Base-by-base conservation (phyloP, 2,888 invertebrate genomes). In the Oxystoma pomonae region DNA sequence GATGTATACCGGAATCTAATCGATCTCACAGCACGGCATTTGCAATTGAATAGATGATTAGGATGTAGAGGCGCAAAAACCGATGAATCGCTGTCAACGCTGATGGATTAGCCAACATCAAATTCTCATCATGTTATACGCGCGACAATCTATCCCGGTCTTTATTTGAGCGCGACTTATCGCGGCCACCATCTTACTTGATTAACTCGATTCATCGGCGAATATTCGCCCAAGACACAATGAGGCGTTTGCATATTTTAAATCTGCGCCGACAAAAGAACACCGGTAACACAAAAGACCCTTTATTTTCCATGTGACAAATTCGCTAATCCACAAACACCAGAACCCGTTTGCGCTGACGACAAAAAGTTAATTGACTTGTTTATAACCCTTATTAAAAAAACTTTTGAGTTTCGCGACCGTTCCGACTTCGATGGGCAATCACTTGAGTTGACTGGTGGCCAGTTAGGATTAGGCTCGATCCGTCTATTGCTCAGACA, bases 11-110 rank as follows among this genome's bases (percentile, higher is more conserved):
- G 76, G 75, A 77, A 72, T 72, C 75, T 71, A 76, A 77, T 79
- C 78, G 78, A 78, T 79, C 77, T 77, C 72, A 70, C 75, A 75
- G 74, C 75, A 71, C 68, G 71, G 73, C 77, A 78, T 79, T 79
- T 79, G 77, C 78, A 79, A 79, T 72, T 79, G 79, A 80, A 80
- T 79, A 74, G 75, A 74, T 79, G 78, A 79, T 78, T 78, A 79
- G 77, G 73, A 74, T 69, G 70, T 69, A 70, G 69, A 67, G 68
- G 68, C 67, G 70, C 70, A 71, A 65, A 66, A 70, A 69, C 70
- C 73, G 75, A 78, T 78, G 78, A 78, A 78, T 77, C 75, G 77
- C 73, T 77, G 78, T 79, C 78, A 75, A 68, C 70, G 63, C 73
- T 80, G 80, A 80, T 80, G 74, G 78, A 80, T 79, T 73, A 72